Conservation (phyloP, 2,888 invertebrate genomes). For the Creontiades dilutus region DNA sequence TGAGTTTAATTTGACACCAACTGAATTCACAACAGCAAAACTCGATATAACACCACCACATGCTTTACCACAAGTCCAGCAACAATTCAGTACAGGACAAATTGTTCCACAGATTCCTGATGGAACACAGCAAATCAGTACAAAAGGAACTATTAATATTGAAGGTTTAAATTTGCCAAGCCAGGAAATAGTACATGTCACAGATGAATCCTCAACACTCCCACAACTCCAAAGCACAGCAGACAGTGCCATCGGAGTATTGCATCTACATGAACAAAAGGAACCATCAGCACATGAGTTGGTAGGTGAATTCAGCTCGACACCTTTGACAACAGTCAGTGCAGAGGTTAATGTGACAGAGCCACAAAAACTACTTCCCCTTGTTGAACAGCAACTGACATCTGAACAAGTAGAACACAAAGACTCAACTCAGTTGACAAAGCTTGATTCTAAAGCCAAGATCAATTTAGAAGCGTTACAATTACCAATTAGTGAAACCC, state of each 20-base stretch:
- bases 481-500: background rate
- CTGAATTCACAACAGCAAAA: slow-evolving; percentile 62
- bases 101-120: slow-evolving; percentile 16
- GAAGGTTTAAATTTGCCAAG: slow-evolving; percentile 66
- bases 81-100: slow-evolving; percentile 54
- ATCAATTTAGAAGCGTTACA: slow-evolving; percentile 4
- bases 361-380: slow-evolving; percentile 40
- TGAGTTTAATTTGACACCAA: slow-evolving; percentile 61
- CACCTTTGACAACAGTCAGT: background rate
- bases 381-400: slow-evolving; percentile 37
- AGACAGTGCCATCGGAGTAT: slow-evolving; percentile 4
- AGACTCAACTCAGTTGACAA: background rate
- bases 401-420: slow-evolving; percentile 6
- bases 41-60: slow-evolving; percentile 65
- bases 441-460: background rate
- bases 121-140: background rate
- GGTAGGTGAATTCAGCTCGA: slow-evolving; percentile 35
- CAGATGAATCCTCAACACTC: slow-evolving; percentile 17
- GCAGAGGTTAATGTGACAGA: slow-evolving; percentile 5
- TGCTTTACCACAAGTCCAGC: slow-evolving; percentile 59
- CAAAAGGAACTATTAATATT: slow-evolving; percentile 62
- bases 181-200: slow-evolving; percentile 23
- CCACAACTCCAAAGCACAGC: background rate
- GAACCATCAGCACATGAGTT: slow-evolving; percentile 32
- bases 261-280: slow-evolving; percentile 2